Base-by-base conservation (phyloP, 2,797 vertebrate species). In the Eleutherodactylus coqui region DNA sequence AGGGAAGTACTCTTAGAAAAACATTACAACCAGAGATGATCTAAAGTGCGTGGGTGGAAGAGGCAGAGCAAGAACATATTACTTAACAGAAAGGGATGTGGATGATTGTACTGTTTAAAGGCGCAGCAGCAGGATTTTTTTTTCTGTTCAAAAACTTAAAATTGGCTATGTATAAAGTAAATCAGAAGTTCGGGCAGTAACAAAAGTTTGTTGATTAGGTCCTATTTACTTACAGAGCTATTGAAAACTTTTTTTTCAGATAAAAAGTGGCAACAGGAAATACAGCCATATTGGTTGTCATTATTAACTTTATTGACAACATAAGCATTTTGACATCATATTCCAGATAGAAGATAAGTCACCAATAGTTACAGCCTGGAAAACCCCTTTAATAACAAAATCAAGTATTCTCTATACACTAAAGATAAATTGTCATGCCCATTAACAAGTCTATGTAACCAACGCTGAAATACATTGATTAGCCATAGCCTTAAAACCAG, bases 1-100 rank as follows among this genome's bases (percentile, higher is more conserved):
- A 92, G 92, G 67, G 70, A 73, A 83, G 49, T 75, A 75, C 58
- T 75, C 69, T 83, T 83, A 73, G 67, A 73, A 83, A 83, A 58
- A 67, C 49, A 83, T n/a, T 36, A 70, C 45, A 82, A 70, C 49
- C 51, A 43, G 51, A 73, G 81, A 83, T 83, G 81, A 84, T 67
- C 72, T 67, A 76, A 64, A 84, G 72, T 84, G 82, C n/a, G 82
- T 75, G 73, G 73, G 82, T 77, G 58, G 73, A 75, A 51, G 53
- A 84, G 38, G 58, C 55, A 75, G 49, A 73, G 24, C 80, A 75
- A 83, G 67, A 83, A 77, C 73, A 76, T 2, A 83, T 83, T 73
- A 83, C 49, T 70, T 82, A 82, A 53, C 45, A 53, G 11, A 69
- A 19, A 47, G 29, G 43, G 62, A 81, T n/a, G 67, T 72, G 47